Conservation (phyloP, 2,113 vertebrate genomes). For the Vireo altiloquus region DNA sequence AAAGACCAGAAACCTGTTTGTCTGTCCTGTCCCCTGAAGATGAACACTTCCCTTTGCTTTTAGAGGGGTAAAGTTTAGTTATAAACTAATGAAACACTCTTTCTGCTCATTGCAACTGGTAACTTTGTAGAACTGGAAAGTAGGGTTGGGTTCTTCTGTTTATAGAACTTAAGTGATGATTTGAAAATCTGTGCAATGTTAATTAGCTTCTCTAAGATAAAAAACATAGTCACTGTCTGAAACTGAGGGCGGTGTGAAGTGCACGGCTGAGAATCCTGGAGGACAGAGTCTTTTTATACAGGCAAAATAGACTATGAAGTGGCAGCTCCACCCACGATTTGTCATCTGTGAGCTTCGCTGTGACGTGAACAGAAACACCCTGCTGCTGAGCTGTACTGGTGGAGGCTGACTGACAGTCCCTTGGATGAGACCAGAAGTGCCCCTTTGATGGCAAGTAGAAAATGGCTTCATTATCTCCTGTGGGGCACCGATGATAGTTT, state of each 20-base stretch:
- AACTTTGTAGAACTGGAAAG: not conserved
- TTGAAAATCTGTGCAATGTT: not conserved
- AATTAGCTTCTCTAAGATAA: not conserved
- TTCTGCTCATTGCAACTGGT: not conserved
- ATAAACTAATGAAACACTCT: not conserved
- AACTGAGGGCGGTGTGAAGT: not conserved
- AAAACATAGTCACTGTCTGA: not conserved
- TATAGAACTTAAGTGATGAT: not conserved
- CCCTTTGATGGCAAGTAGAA: not conserved
- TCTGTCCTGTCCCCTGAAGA: not conserved
- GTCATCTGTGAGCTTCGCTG: not conserved
- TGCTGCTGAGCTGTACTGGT: not conserved
- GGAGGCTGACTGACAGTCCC: not conserved
- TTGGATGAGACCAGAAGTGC: accelerated
- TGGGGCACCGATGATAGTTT: not conserved
- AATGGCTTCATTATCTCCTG: not conserved
- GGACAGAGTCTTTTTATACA: not conserved
- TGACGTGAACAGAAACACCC: not conserved
- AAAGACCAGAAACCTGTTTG: not conserved
- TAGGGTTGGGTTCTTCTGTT: not conserved
- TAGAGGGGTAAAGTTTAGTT: not conserved
- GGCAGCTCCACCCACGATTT: not conserved
- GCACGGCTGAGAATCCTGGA: not conserved
- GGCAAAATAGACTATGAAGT: not conserved
- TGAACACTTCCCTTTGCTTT: not conserved